A percentile compares a stretch with the other conserved stretches of the same genome.
Conservation (phyloP, 2,888 invertebrate species). For the Phortica magna region DNA sequence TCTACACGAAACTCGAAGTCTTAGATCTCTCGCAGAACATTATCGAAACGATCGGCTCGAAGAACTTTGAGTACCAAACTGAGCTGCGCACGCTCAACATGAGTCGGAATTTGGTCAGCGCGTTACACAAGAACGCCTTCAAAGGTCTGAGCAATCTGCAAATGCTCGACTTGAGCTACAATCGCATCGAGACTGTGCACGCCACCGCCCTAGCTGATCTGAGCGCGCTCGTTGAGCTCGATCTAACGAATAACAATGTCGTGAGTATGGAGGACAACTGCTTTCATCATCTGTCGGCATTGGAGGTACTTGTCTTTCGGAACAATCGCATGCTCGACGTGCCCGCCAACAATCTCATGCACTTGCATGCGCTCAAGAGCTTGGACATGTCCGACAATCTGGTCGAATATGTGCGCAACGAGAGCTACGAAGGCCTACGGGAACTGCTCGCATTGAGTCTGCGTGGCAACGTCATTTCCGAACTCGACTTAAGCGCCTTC, state of each 20-base stretch:
- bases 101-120: conserved; percentile 86
- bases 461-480: conserved; percentile 87
- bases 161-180: conserved; percentile 86
- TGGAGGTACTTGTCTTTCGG: conserved; percentile 86
- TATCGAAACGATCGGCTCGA: conserved; percentile 88
- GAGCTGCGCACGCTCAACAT: conserved; percentile 87
- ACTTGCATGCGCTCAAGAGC: conserved; percentile 83
- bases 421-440: conserved; percentile 85
- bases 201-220: conserved; percentile 88
- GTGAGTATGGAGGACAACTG: conserved; percentile 85
- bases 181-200: conserved; percentile 87
- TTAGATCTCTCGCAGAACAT: conserved; percentile 91
- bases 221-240: conserved; percentile 85
- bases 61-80: conserved; percentile 88
- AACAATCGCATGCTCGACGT: conserved; percentile 89
- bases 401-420: conserved; percentile 85
- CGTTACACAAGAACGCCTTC: conserved; percentile 86
- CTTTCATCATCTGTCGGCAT: conserved; percentile 84
- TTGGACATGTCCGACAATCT: conserved; percentile 89
- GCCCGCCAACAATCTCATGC: conserved; percentile 84
- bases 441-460: conserved; percentile 85
- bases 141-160: conserved; percentile 84
- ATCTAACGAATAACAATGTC: conserved; percentile 87
- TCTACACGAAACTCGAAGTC: conserved; percentile 88
- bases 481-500: conserved; percentile 85